Base-by-base conservation (phyloP, 2,888 invertebrate species). In the Epiblema foenella region DNA sequence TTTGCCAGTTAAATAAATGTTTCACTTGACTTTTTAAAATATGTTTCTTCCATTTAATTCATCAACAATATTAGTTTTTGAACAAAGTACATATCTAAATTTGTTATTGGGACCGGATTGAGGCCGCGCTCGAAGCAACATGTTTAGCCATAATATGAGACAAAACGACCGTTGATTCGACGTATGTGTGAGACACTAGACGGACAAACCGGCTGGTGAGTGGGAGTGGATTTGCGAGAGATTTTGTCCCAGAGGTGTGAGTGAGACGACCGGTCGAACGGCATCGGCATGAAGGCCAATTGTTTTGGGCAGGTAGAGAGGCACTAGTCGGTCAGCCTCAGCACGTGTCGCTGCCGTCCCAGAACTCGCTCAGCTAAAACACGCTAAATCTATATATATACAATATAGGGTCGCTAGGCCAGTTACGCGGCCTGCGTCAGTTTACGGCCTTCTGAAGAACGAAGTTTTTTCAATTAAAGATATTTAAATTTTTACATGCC, bases 241-340 rank as follows among this genome's bases (percentile, higher is more conserved):
- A 82, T 81, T 79, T 77, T 74, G 79, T 81, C 81, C 80, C 78
- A 83, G 81, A 79, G 85, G 87, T 88, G 87, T 84, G 87, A 89
- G 90, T 83, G 81, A 84, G 88, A 86, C 86, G 90, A 92, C 91
- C 91, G 89, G 92, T 92, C 88, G 84, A 83, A 89, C 92, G 75
- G 85, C 89, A 90, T 91, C 89, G 85, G 79, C 60, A 39, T 62
- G 70, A 73, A 64, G 70, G 73, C 71, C 39, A 64, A 68, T 73
- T 46, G 63, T 60, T 63, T 79, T 75, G 80, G 78, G 74, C 81
- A 79, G 83, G 84, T 87, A 87, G 83, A 79, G 76, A 67, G 70
- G 62, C 57, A 58, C 39, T 60, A 33, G 18, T 12, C n/a, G 17
- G 64, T 64, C 69, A 65, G 65, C 29, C 2, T 65, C 70, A 70